Percentiles rank a stretch among this genome's conserved stretches.
These are phyloP conservation scores for Todiramphus saurophagus DNA, from an alignment of 2,113 vertebrate species.

Conservation along the genomic window DNA sequence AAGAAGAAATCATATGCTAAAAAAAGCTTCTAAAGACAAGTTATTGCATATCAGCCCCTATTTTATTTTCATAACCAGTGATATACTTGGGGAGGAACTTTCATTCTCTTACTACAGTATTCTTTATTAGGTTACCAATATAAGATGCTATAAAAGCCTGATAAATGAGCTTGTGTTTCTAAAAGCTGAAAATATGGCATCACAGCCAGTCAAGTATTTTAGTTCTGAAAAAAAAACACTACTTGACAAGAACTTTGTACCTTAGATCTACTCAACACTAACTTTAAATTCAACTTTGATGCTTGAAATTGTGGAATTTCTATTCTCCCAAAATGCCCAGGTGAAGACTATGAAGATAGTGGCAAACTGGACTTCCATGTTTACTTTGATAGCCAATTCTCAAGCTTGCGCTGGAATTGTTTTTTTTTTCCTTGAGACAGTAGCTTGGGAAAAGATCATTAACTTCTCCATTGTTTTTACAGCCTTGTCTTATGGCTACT, in stretches of 20 bases:
- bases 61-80: background rate
- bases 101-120: background rate
- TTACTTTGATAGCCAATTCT: background rate
- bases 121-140: background rate
- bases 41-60: background rate
- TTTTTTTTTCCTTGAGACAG: background rate
- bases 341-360: background rate
- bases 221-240: background rate
- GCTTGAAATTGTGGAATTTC: background rate
- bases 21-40: background rate
- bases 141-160: background rate
- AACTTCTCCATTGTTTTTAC: background rate
- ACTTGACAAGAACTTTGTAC: background rate
- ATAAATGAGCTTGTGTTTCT: background rate
- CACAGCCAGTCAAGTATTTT: background rate
- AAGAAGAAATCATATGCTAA: background rate
- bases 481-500: background rate
- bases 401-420: background rate
- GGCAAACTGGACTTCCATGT: background rate
- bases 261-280: background rate
- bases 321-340: background rate
- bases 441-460: background rate
- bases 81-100: background rate
- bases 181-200: background rate
- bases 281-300: background rate